phyloP scores from a whole-genome alignment of 2,888 invertebrate species.

The Galeruca laticollis region DNA sequence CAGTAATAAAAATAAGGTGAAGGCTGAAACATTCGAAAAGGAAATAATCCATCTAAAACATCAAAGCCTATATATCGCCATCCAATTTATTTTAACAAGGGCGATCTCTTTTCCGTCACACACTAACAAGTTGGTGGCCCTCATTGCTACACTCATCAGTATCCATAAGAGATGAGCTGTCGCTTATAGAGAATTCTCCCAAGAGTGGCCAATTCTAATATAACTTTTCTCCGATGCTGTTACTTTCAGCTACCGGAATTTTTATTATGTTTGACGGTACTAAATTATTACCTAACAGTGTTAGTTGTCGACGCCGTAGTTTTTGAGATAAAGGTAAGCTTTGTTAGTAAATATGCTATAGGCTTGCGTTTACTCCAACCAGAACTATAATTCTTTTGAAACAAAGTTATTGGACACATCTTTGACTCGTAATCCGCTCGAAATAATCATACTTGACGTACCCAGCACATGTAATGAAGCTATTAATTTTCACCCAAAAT shows the following conservation, averaged over 20 bases:
- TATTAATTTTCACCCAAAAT: too few species aligned
- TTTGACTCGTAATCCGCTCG: too few species aligned
- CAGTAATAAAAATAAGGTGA: slow-evolving; percentile 36
- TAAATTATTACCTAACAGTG: slow-evolving; percentile 61
- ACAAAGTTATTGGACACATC: too few species aligned
- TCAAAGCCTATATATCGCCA: slow-evolving; percentile 63
- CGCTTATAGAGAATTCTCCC: slow-evolving; percentile 54
- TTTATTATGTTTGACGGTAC: slow-evolving; percentile 63
- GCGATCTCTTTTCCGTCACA: slow-evolving; percentile 50
- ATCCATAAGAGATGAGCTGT: slow-evolving; percentile 80
- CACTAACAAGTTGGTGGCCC: slow-evolving; percentile 65
- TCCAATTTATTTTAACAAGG: slow-evolving; percentile 67
- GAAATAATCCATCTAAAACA: slow-evolving; percentile 56
- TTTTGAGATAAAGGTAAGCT: too few species aligned
- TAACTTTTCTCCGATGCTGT: slow-evolving; percentile 50
- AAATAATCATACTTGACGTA: too few species aligned
- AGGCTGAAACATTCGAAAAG: slow-evolving; percentile 35
- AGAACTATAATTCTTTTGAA: too few species aligned
- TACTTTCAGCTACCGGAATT: slow-evolving; percentile 48
- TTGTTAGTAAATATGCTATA: too few species aligned
- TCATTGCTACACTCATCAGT: slow-evolving; percentile 82
- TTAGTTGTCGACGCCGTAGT: slow-evolving; percentile 29
- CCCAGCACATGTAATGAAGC: too few species aligned
- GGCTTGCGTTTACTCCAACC: too few species aligned
- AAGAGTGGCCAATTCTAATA: slow-evolving; percentile 62